phyloP scores from a whole-genome alignment of 1,140 invertebrate species.

The Cydia amplana region DNA sequence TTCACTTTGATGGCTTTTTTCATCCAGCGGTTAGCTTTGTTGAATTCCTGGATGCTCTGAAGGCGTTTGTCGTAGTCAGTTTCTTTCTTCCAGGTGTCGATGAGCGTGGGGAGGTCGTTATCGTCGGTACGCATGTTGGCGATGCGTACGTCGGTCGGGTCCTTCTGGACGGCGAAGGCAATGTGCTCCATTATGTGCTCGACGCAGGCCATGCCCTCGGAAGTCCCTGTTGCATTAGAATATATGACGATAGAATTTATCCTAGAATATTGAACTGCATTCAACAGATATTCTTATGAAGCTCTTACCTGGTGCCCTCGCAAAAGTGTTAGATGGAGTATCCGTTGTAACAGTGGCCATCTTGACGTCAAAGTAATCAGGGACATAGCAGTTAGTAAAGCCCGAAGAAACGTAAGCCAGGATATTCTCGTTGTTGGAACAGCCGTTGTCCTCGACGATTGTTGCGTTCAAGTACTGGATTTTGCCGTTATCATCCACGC shows the following conservation, averaged over 20 bases:
- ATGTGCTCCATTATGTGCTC: constrained; percentile 94
- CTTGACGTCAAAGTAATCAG: constrained; percentile 76
- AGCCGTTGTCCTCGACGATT: constrained; percentile 83
- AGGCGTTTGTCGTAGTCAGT: constrained; percentile 81
- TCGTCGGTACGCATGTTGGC: constrained; percentile 81
- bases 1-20: constrained; percentile 85
- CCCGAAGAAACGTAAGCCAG: constrained; percentile 57
- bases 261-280: not conserved
- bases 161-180: constrained; percentile 82
- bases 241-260: not conserved
- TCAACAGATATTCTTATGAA: constrained; percentile 23
- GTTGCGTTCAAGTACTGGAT: constrained; percentile 83
- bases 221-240: constrained; percentile 61
- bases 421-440: constrained; percentile 80
- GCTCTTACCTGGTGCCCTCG: constrained; percentile 81
- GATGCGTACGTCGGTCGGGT: constrained; percentile 84
- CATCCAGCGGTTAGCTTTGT: constrained; percentile 87
- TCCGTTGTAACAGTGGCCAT: constrained; percentile 82
- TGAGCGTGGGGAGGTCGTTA: constrained; percentile 63
- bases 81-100: constrained; percentile 56
- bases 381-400: constrained; percentile 82
- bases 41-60: constrained; percentile 81
- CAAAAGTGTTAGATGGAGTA: constrained; percentile 82
- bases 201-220: constrained; percentile 83
- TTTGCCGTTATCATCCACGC: constrained; percentile 82